Conservation (phyloP, 2,888 invertebrate genomes). For the Mimas tiliae region DNA sequence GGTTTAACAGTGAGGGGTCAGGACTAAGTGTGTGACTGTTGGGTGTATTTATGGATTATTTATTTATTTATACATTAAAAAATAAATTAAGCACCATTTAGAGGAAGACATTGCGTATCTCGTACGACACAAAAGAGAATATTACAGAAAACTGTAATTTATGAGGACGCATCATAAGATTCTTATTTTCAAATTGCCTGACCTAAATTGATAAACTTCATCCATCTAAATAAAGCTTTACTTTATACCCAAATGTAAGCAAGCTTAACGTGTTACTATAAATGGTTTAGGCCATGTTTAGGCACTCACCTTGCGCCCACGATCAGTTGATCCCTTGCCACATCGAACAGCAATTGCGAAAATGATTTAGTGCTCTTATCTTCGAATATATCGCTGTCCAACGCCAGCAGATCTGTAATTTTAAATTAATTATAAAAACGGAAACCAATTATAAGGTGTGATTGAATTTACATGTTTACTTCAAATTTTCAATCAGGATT, state of each 20-base stretch:
- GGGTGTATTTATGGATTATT: no score
- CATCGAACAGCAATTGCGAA: constrained; percentile 94
- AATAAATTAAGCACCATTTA: no score
- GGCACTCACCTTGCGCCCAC: constrained; percentile 93
- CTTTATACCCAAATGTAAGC: constrained; percentile 17
- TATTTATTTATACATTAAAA: no score
- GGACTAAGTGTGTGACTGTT: no score
- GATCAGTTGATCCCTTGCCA: constrained; percentile 93
- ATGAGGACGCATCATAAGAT: no score
- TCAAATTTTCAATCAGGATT: neutral
- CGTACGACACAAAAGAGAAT: no score
- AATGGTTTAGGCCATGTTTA: constrained; percentile 34
- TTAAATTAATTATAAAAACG: constrained; percentile 25
- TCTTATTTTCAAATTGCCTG: no score
- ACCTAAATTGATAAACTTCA: no score
- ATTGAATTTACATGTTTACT: neutral
- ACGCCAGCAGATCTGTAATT: constrained; percentile 77
- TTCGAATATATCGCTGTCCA: constrained; percentile 88
- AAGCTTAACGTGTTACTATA: constrained; percentile 31
- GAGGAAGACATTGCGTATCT: no score
- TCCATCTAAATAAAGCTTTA: neutral
- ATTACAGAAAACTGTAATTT: no score
- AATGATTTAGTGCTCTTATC: constrained; percentile 90
- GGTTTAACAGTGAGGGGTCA: no score
- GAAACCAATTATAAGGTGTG: neutral